A percentile compares a stretch with the other conserved stretches of the same genome.
Conservation (phyloP, 2,888 invertebrate species). For the Coronaproctus castanopsis region DNA sequence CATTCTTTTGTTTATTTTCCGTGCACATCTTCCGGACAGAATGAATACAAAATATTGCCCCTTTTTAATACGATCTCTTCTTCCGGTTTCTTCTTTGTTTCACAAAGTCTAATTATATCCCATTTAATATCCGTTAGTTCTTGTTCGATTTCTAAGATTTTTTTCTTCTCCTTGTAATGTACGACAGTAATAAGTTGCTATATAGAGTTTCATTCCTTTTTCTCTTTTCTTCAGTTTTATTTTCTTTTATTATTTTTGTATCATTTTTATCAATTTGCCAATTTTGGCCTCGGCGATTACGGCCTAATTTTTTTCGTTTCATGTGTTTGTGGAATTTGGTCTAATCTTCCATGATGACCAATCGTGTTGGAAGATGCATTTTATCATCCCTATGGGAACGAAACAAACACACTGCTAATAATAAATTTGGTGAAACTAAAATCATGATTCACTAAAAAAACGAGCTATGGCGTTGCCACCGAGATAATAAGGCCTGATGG, state of each 20-base stretch:
- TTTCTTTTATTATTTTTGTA: neutral
- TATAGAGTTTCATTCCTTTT: neutral
- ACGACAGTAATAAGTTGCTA: neutral
- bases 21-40: no score
- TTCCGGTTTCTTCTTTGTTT: no score
- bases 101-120: no score
- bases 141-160: neutral
- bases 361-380: neutral
- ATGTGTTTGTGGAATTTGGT: neutral
- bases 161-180: neutral
- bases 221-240: neutral
- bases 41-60: no score
- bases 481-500: no score
- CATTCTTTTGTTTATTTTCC: no score
- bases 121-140: neutral
- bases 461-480: no score
- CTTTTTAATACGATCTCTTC: no score
- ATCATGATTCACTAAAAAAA: no score
- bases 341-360: neutral
- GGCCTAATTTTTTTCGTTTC: neutral
- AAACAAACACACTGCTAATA: no score
- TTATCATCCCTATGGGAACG: no score
- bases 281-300: neutral
- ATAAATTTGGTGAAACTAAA: no score
- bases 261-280: neutral